phyloP scores from a whole-genome alignment of 30 jellyfish, hydroid and myxozoan species.

The Pelagia noctiluca region DNA sequence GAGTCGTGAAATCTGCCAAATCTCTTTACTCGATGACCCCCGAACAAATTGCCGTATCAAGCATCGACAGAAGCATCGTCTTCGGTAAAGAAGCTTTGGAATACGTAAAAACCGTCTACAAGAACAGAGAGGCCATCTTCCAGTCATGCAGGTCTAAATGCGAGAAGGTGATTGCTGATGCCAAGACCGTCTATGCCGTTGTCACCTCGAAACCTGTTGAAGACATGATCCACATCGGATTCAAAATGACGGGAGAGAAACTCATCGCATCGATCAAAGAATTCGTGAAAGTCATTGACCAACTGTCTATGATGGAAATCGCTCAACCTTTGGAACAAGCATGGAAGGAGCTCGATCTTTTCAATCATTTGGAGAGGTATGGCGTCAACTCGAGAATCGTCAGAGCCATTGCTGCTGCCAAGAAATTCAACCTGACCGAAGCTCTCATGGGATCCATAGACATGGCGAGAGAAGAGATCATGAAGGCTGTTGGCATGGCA shows the following conservation, averaged over 20 bases:
- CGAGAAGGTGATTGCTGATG: conserved; percentile 8
- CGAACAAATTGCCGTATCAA: conserved; percentile 58
- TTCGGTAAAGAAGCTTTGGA: conserved; percentile 57
- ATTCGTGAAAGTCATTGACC: conserved; percentile 64
- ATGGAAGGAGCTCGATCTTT: conserved; percentile 84
- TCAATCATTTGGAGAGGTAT: conserved; percentile 75
- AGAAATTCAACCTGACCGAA: conserved; percentile 75
- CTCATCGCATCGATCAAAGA: conserved; percentile 65
- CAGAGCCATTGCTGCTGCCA: conserved; percentile 65
- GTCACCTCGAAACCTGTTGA: conserved; percentile 68
- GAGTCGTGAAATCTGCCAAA: conserved; percentile 21
- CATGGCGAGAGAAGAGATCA: conserved; percentile 38
- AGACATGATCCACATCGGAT: conserved; percentile 68
- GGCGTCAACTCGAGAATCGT: conserved; percentile 74
- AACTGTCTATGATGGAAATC: conserved; percentile 80
- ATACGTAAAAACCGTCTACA: conserved; percentile 40
- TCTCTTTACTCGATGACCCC: conserved; percentile 71
- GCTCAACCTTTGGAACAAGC: conserved; percentile 75
- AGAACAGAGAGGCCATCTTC: conserved; percentile 36
- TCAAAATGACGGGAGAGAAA: conserved; percentile 71
- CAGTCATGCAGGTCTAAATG: conserved; percentile 43
- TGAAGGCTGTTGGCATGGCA: conserved; percentile 46
- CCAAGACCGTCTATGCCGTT: conserved; percentile 45
- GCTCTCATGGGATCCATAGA: conserved; percentile 50
- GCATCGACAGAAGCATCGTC: conserved; percentile 58